Evolutionary conservation across 2,888 invertebrate genomes (phyloP).

Genomic region (Ligdia adustata): DNA sequence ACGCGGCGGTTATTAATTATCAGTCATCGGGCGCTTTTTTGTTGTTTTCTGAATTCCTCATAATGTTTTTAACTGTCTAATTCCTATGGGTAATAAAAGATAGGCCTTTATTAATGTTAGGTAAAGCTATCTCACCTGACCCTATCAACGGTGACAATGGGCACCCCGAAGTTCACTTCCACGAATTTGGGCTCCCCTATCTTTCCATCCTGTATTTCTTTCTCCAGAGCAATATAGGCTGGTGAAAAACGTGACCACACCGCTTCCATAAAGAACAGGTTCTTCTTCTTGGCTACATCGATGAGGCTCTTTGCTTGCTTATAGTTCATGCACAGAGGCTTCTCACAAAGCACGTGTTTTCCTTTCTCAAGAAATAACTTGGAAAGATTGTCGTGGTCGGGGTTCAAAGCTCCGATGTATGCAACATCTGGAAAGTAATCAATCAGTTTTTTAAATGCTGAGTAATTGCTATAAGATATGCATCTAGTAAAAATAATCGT

Average conservation of each 20-base stretch:
- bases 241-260: slow-evolving; percentile 95
- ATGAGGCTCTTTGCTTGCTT: slow-evolving; percentile 89
- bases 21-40: too few relatives aligned
- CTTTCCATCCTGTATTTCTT: slow-evolving; percentile 85
- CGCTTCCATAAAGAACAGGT: slow-evolving; percentile 93
- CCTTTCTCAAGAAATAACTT: slow-evolving; percentile 91
- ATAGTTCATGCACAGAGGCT: slow-evolving; percentile 92
- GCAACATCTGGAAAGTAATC: slow-evolving; percentile 88
- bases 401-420: slow-evolving; percentile 91
- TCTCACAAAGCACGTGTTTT: slow-evolving; percentile 96
- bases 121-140: slow-evolving; percentile 57
- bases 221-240: slow-evolving; percentile 87
- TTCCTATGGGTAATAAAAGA: too few relatives aligned
- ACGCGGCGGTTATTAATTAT: too few relatives aligned
- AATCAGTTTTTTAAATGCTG: background rate
- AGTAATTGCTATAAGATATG: too few relatives aligned
- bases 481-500: too few relatives aligned
- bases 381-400: slow-evolving; percentile 88
- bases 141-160: slow-evolving; percentile 64
- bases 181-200: slow-evolving; percentile 89
- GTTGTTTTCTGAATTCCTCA: too few relatives aligned
- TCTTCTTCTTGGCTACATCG: slow-evolving; percentile 87
- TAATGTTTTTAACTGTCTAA: too few relatives aligned
- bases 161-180: slow-evolving; percentile 87
- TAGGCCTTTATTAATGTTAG: too few relatives aligned